Evolutionary conservation across 2,888 invertebrate genomes (phyloP).

Genomic region (Zhuqinia jingwanae): DNA sequence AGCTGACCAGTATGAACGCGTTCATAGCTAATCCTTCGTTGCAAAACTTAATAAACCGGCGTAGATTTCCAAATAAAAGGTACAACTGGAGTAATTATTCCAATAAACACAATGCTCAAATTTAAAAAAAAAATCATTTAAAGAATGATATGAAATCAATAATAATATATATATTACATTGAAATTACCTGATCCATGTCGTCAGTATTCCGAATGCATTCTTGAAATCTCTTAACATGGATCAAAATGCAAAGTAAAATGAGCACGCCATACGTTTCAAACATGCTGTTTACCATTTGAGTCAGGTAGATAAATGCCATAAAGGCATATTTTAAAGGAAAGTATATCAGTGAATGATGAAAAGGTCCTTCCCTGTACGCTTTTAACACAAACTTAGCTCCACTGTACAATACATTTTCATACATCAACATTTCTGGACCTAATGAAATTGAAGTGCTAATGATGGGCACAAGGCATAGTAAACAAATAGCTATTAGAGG

Average conservation of each 20-base stretch:
- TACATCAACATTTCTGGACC: neutral
- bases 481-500: neutral
- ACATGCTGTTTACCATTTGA: neutral
- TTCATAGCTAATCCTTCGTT: neutral
- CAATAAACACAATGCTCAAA: no score
- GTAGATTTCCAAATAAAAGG: neutral
- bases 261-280: neutral
- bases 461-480: neutral
- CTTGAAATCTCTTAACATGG: neutral
- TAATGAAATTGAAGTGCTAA: neutral
- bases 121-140: no score
- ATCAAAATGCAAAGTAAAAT: neutral
- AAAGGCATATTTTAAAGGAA: neutral
- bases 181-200: neutral
- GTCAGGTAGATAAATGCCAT: neutral
- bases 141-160: no score
- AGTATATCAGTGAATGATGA: neutral
- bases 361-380: neutral
- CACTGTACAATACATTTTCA: neutral
- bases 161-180: no score
- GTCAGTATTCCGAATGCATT: neutral
- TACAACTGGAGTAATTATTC: neutral
- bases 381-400: neutral
- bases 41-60: neutral
- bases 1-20: neutral